A percentile compares a stretch with the other conserved stretches of the same genome.
Conservation (phyloP, 2,888 invertebrate genomes). For the Drosophila neonasuta region DNA sequence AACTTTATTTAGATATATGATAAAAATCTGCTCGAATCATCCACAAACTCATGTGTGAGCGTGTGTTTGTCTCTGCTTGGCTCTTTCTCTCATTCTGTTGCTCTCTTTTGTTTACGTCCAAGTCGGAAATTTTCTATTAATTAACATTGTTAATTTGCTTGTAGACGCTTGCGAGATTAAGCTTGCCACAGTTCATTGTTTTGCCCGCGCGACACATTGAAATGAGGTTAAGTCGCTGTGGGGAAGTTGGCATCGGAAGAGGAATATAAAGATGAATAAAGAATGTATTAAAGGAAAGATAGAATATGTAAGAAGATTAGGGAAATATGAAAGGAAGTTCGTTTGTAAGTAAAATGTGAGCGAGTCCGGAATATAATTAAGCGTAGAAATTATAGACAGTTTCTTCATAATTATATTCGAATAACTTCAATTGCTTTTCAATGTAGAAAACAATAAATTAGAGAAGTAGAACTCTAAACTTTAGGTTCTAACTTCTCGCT, state of each 20-base stretch:
- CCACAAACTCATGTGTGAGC: slow-evolving; percentile 5
- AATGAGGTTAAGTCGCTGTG: slow-evolving; percentile 41
- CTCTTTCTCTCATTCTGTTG: neutral
- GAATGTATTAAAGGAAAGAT: neutral
- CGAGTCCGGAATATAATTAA: too few species aligned
- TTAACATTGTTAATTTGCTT: slow-evolving; percentile 72
- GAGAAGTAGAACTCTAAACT: too few species aligned
- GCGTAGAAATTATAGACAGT: too few species aligned
- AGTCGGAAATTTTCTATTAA: slow-evolving; percentile 67
- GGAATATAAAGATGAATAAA: neutral
- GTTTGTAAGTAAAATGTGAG: too few species aligned
- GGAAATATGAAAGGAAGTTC: neutral
- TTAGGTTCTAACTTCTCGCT: too few species aligned
- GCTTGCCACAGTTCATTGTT: slow-evolving; percentile 48
- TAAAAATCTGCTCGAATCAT: slow-evolving; percentile 58
- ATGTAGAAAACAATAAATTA: too few species aligned
- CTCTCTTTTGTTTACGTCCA: slow-evolving; percentile 15
- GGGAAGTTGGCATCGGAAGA: slow-evolving; percentile 18
- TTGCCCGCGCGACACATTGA: slow-evolving; percentile 35
- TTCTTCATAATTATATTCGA: too few species aligned
- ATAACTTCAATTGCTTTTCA: too few species aligned
- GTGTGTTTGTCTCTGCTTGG: neutral
- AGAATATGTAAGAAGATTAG: neutral
- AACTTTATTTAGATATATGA: slow-evolving; percentile 66
- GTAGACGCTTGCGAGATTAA: slow-evolving; percentile 54